Conservation (phyloP, 53 echinoderm and acorn worm species). For the Mesocentrotus franciscanus region DNA sequence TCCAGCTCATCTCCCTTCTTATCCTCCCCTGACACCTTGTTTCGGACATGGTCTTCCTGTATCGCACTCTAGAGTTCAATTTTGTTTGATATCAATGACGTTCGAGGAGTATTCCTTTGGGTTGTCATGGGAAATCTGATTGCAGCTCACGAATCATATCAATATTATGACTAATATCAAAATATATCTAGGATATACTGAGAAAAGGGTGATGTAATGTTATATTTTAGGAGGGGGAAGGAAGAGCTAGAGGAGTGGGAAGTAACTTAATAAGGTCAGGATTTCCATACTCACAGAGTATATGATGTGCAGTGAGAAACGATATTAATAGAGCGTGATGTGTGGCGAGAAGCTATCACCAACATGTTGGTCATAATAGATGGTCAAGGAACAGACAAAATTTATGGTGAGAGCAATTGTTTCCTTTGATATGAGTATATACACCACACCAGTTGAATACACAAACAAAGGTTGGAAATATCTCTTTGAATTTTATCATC, state of each 20-base stretch:
- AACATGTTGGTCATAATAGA: neutral
- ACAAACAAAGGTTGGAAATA: neutral
- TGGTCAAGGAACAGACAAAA: neutral
- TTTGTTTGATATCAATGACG: neutral
- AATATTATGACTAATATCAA: neutral
- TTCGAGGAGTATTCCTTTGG: neutral
- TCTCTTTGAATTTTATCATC: neutral
- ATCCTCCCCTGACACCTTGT: neutral
- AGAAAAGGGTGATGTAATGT: neutral
- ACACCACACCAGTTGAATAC: neutral
- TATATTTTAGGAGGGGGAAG: neutral
- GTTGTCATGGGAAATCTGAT: neutral
- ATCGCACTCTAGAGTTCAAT: neutral
- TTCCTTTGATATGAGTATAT: neutral
- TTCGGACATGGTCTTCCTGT: neutral
- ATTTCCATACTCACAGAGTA: neutral
- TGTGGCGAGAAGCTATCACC: too few relatives aligned
- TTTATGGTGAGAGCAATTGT: neutral
- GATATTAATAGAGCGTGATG: neutral
- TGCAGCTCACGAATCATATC: slow-evolving; percentile 31
- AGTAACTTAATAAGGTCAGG: neutral
- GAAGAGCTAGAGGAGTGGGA: neutral
- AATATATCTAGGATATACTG: neutral
- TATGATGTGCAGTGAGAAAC: slow-evolving; percentile 12
- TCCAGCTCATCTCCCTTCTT: neutral